Evolutionary conservation across 2,113 vertebrate genomes (phyloP).

Genomic region (Anhinga anhinga): DNA sequence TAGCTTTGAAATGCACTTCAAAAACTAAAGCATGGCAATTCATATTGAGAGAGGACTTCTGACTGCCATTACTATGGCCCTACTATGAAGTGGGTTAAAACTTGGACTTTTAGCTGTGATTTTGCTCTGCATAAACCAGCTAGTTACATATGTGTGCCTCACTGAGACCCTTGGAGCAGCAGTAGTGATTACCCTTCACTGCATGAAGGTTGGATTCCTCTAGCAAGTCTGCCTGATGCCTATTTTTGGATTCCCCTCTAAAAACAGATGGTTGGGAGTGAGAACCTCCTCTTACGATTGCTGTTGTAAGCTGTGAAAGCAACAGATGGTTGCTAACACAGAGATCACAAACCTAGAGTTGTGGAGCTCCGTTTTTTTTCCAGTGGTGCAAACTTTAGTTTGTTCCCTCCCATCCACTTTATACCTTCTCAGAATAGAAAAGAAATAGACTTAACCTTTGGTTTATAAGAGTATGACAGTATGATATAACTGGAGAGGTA

Average conservation of each 20-base stretch:
- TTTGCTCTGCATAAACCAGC: background rate
- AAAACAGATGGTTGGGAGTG: slow-evolving; percentile 72
- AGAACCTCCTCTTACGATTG: slow-evolving; percentile 44
- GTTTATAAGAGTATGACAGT: background rate
- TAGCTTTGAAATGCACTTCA: slow-evolving; percentile 4
- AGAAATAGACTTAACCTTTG: background rate
- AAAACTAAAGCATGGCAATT: background rate
- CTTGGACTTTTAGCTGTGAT: background rate
- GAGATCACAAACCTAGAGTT: slow-evolving; percentile 28
- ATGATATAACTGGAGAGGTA: background rate
- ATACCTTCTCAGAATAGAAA: background rate
- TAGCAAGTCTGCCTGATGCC: slow-evolving; percentile 39
- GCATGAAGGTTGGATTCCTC: slow-evolving; percentile 45
- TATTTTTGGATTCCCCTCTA: slow-evolving; percentile 72
- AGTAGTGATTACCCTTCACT: slow-evolving; percentile 20
- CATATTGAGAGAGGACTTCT: background rate
- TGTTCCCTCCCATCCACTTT: background rate
- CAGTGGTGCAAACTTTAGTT: slow-evolving; percentile 5
- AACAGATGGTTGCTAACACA: slow-evolving; percentile 63
- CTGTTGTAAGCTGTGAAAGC: slow-evolving; percentile 52
- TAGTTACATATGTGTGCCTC: background rate
- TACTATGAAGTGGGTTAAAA: background rate
- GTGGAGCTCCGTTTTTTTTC: slow-evolving; percentile 11
- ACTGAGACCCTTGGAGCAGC: background rate
- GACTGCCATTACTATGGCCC: background rate